These are phyloP conservation scores for Bombyx huttoni DNA, from an alignment of 2,888 invertebrate genomes.

Conservation along the genomic window DNA sequence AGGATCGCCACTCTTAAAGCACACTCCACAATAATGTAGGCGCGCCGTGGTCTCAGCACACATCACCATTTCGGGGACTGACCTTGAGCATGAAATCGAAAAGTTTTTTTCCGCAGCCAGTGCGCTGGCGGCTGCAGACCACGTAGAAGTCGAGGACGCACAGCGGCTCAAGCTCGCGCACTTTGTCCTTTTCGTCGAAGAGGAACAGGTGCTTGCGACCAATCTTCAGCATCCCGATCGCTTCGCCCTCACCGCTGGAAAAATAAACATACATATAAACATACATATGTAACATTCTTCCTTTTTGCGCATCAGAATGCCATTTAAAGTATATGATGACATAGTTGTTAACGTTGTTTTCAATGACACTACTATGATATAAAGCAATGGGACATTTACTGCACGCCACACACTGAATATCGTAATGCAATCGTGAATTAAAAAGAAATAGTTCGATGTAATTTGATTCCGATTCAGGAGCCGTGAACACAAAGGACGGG, in stretches of 20 bases:
- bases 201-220: conserved; percentile 93
- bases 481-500: too few relatives aligned
- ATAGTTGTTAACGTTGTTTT: too few relatives aligned
- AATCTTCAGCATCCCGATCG: conserved; percentile 91
- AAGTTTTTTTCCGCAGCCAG: conserved; percentile 86
- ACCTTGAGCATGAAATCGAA: conserved; percentile 86
- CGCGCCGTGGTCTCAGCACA: background rate
- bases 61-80: background rate
- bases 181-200: conserved; percentile 78
- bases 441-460: too few relatives aligned
- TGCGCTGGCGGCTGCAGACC: conserved; percentile 85
- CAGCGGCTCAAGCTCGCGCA: conserved; percentile 84
- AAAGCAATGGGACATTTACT: background rate
- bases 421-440: background rate
- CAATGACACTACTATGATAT: too few relatives aligned
- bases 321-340: too few relatives aligned
- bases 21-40: too few relatives aligned
- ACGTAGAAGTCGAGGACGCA: conserved; percentile 96
- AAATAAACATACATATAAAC: conserved; percentile 1
- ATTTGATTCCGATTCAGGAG: too few relatives aligned
- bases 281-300: too few relatives aligned
- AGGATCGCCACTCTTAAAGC: too few relatives aligned
- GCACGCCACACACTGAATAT: background rate
- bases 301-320: too few relatives aligned
- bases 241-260: conserved; percentile 74